Percentiles rank a stretch among this genome's conserved stretches.
Evolutionary conservation across 2,113 vertebrate species (phyloP).

Genomic region (Amia ocellicauda): DNA sequence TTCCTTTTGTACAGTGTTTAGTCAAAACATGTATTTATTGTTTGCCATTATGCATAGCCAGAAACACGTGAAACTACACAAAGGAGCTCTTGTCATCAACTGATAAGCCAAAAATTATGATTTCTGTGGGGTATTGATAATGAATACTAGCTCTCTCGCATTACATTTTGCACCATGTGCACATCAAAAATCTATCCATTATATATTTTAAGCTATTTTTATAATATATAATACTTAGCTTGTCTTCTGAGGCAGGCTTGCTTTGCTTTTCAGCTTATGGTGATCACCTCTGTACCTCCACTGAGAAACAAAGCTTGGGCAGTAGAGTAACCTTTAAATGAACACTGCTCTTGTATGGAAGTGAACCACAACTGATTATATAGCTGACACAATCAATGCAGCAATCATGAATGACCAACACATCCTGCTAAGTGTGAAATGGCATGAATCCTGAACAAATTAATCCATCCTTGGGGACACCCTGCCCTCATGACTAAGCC

Average conservation of each 20-base stretch:
- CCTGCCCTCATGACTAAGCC: too few species aligned
- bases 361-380: too few species aligned
- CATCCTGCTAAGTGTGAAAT: too few species aligned
- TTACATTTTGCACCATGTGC: constrained; percentile 25
- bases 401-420: too few species aligned
- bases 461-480: too few species aligned
- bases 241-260: background rate
- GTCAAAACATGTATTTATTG: background rate
- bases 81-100: constrained; percentile 30
- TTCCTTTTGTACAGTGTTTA: background rate
- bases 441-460: too few species aligned
- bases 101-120: constrained; percentile 30
- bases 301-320: background rate
- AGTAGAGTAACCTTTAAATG: background rate
- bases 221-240: constrained; percentile 9
- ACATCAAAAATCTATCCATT: constrained; percentile 32
- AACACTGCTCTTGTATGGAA: too few species aligned
- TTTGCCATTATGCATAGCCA: background rate
- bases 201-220: constrained; percentile 10
- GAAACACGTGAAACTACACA: constrained; percentile 1
- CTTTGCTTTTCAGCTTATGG: background rate
- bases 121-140: constrained; percentile 27
- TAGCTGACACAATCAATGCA: background rate
- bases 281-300: background rate
- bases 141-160: constrained; percentile 20